These are phyloP conservation scores for Piprites chloris DNA, from an alignment of 2,113 vertebrate species.

Conservation along the genomic window DNA sequence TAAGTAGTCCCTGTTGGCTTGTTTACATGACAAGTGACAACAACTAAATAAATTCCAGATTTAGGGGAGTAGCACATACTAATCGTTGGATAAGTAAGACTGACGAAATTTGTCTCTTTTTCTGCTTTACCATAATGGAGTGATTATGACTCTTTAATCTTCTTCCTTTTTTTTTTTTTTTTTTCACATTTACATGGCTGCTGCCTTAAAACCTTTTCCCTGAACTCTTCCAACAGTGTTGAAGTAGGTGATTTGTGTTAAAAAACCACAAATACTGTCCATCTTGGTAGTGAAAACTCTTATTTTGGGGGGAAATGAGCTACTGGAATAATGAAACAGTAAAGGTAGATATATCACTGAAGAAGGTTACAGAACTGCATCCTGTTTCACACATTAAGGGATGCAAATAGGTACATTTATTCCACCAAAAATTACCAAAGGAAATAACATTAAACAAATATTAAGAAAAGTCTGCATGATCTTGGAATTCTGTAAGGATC, in stretches of 20 bases:
- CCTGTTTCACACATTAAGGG: neutral
- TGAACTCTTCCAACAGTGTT: neutral
- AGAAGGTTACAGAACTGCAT: neutral
- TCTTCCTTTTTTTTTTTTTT: neutral
- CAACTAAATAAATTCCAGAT: slow-evolving; percentile 44
- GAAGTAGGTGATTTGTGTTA: neutral
- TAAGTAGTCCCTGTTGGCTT: slow-evolving; percentile 39
- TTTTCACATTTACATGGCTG: neutral
- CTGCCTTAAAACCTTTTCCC: neutral
- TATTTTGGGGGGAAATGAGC: neutral
- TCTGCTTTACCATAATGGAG: neutral
- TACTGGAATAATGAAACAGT: neutral
- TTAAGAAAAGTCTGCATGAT: neutral
- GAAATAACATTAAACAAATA: neutral
- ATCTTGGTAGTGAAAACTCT: neutral
- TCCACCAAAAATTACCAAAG: neutral
- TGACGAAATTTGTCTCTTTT: neutral
- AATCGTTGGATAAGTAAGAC: neutral
- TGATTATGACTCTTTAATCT: neutral
- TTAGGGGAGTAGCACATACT: neutral
- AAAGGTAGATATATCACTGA: neutral
- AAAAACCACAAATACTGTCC: neutral
- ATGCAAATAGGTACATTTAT: neutral
- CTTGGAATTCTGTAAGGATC: neutral
- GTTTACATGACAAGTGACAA: slow-evolving; percentile 53